These are phyloP conservation scores for Limonius californicus DNA, from an alignment of 1,140 invertebrate species.

Conservation along the genomic window DNA sequence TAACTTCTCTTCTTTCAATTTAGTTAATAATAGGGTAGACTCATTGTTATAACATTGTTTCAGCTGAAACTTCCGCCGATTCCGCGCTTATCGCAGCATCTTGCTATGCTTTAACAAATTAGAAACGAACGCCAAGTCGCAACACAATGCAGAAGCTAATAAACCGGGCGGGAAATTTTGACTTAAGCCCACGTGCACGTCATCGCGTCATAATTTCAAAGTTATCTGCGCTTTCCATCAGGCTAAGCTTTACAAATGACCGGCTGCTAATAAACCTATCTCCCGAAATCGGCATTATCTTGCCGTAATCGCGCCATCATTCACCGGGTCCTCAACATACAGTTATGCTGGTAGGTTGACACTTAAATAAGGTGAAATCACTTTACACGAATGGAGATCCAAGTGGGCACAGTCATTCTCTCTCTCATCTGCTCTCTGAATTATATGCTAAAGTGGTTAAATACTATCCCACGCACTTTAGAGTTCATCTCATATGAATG, in stretches of 20 bases:
- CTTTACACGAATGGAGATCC: not conserved
- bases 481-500: not conserved
- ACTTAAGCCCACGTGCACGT: not conserved
- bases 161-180: no score
- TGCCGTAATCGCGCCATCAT: not conserved
- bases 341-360: conserved; percentile 1
- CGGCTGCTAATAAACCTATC: not conserved
- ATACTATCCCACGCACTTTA: not conserved
- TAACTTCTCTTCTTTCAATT: no score
- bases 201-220: not conserved
- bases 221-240: not conserved
- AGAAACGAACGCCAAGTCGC: no score
- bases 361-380: not conserved
- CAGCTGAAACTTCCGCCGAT: no score
- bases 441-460: not conserved
- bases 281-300: not conserved
- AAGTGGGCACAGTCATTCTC: not conserved
- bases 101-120: no score
- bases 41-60: no score
- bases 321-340: not conserved
- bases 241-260: not conserved
- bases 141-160: no score
- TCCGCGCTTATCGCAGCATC: no score
- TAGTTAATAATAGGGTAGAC: no score
- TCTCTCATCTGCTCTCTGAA: not conserved